Percentiles rank a stretch among this genome's conserved stretches.
phyloP scores from a whole-genome alignment of 2,113 vertebrate species.

The Hyperopisus bebe region DNA sequence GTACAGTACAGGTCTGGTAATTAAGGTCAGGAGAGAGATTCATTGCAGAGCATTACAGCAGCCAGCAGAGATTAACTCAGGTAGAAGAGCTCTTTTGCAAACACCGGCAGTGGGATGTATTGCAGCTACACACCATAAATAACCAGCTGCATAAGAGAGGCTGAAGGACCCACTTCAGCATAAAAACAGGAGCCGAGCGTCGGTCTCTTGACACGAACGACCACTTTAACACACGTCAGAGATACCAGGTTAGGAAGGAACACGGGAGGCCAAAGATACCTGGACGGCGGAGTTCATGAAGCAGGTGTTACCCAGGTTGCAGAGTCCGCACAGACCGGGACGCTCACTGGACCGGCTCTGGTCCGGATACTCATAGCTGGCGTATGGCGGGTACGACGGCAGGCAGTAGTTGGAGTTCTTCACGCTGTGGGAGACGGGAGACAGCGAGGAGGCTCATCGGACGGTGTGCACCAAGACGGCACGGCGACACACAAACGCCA shows the following conservation, averaged over 20 bases:
- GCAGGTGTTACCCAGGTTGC: slow-evolving; percentile 98
- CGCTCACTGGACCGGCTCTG: slow-evolving; percentile 86
- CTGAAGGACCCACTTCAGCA: background rate
- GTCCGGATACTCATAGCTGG: slow-evolving; percentile 90
- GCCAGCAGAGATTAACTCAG: background rate
- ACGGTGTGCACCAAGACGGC: background rate
- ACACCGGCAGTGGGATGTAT: background rate
- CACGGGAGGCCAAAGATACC: slow-evolving; percentile 57
- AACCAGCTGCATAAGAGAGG: background rate
- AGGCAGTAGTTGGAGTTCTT: slow-evolving; percentile 97
- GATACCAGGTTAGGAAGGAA: background rate
- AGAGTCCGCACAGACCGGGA: slow-evolving; percentile 89
- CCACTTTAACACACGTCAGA: background rate
- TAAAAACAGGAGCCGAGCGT: background rate
- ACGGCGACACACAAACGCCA: background rate
- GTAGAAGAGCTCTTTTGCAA: background rate
- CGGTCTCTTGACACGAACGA: background rate
- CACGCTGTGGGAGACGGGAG: slow-evolving; percentile 66
- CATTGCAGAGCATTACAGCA: background rate
- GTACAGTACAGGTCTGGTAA: background rate
- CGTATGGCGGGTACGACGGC: slow-evolving; percentile 85
- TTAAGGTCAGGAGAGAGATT: background rate
- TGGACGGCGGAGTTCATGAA: slow-evolving; percentile 99
- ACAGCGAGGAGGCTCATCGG: background rate
- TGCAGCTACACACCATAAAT: background rate